Base-by-base conservation (phyloP, 1,140 invertebrate genomes). In the Trypoxylus dichotomus region DNA sequence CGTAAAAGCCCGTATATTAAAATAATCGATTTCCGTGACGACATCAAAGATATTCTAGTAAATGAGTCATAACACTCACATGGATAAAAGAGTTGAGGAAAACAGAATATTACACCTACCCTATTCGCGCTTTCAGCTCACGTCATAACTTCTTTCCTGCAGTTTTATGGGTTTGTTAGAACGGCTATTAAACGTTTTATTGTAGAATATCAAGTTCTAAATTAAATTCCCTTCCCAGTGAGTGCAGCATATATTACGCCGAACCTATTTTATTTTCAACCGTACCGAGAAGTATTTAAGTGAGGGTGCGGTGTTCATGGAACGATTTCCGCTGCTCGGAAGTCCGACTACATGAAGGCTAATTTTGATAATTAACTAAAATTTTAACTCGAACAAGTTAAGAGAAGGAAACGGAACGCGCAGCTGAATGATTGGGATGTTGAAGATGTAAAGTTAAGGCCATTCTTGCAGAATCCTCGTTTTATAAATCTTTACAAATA, bases 141-240 rank as follows among this genome's bases (percentile, higher is more conserved):
- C 60, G 21, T 7, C 19, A 13, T 24, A 27, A 3, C 24, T 24
- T 6, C 60, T 68, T 68, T 68, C 24, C 60, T 29, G 60, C 24
- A 68, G 19, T 68, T 68, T 68, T 29, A 68, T 27, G 60, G 24
- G 19, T 68, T 68, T 29, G 60, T 68, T 68, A 29, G 24, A 2
- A 29, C 60, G 3, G 60, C 60, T 68, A 68, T 68, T 27, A 68
- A 68, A 68, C 60, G 60, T 29, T 68, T 68, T 68, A 68, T 68
- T 68, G 60, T 68, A 68, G 60, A 29, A 68, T 68, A 27, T 68
- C 60, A 27, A 68, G 60, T 24, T 29, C 60, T 68, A 68, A 68
- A 68, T 68, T 68, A 68, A 68, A 68, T 68, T 68, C 60, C 58
- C 7, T 60, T 60, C 58, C 24, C 11, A 24, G 43, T 13, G 47